Base-by-base conservation (phyloP, 2,797 vertebrate species). In the Sciurus carolinensis region DNA sequence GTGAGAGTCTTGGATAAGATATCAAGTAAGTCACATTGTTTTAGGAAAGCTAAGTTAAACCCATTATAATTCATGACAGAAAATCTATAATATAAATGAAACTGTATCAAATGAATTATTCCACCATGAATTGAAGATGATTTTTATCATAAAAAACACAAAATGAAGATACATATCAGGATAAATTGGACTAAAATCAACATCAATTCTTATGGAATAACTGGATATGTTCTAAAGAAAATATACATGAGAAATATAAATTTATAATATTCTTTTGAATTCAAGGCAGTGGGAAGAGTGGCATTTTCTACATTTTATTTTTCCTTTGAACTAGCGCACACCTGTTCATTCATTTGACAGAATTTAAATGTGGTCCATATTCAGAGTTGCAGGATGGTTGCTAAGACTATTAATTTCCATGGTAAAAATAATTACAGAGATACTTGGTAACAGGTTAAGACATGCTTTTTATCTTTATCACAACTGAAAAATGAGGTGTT, bases 101-200 rank as follows among this genome's bases (percentile, higher is more conserved):
- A 54, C 7, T 62, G 28, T 66, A n/a, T 59, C 67, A 72, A 64
- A 71, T 81, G 39, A 90, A 92, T 75, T 76, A 2, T 82, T 75
- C 4, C 42, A 69, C 36, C 9, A 47, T 54, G 10, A 69, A 71
- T 28, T 79, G 20, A 84, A 85, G 52, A 5, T 9, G 5, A 79
- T 92, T 94, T 54, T 90, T 64, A 83, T 87, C 30, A 69, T 26
- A 52, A 67, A 72, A 84, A 79, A 22, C 17, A 69, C 24, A 82
- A 94, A 87, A 90, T 76, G 18, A 71, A 64, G 24, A 39, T 8
- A 72, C 12, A 80, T 54, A 7, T 50, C 3, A 64, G n/a, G 10
- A 71, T 44, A 81, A 87, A 87, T 3, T 33, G 39, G 50, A 76
- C 13, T 3, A 20, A 90, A 79, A 39, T 5, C 6, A 66, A 6